phyloP scores from a whole-genome alignment of 2,113 vertebrate species.

The Halcyon senegalensis region DNA sequence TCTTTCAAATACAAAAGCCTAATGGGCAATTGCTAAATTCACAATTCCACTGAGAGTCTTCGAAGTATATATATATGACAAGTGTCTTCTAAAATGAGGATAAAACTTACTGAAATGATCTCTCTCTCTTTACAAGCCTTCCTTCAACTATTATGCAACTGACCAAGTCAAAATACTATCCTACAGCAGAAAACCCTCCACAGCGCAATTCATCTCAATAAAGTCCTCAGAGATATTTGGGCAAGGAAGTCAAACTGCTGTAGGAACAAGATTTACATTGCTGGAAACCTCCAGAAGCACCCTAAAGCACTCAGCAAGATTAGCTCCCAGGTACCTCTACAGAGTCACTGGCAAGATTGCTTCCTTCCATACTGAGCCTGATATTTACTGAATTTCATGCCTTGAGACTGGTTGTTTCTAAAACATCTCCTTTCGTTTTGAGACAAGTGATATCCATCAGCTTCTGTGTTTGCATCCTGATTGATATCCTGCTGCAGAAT shows the following conservation, averaged over 20 bases:
- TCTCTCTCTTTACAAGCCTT: neutral
- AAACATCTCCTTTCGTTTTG: neutral
- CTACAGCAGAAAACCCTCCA: neutral
- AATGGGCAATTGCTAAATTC: neutral
- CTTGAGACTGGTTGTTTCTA: neutral
- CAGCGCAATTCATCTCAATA: neutral
- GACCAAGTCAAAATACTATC: neutral
- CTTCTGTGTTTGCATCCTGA: neutral
- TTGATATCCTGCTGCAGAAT: neutral
- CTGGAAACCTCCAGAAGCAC: neutral
- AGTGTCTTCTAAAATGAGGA: neutral
- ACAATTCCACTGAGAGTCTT: neutral
- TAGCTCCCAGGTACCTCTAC: neutral
- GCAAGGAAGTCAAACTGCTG: neutral
- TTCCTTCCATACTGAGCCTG: neutral
- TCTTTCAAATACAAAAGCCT: neutral
- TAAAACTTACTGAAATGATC: neutral
- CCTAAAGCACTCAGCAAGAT: neutral
- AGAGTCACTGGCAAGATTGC: neutral
- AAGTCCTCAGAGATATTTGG: neutral
- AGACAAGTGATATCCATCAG: neutral
- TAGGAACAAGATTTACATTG: neutral
- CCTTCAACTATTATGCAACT: neutral
- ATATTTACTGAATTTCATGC: neutral
- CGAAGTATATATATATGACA: neutral